Conservation (phyloP, 2,888 invertebrate species). For the Catocala nupta region DNA sequence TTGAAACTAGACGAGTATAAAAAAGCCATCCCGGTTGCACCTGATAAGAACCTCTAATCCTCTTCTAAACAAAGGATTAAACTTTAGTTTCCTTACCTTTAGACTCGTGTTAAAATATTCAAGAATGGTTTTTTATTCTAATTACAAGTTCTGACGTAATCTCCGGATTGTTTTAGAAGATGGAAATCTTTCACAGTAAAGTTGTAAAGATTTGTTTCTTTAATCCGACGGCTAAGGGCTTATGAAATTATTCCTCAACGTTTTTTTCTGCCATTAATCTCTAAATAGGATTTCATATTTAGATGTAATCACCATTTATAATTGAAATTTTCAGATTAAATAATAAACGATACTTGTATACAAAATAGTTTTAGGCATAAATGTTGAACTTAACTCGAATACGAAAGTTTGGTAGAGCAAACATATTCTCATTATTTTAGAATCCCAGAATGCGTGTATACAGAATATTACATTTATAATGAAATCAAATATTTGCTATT, state of each 20-base stretch:
- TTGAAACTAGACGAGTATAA: conserved; percentile 81
- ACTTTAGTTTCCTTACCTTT: conserved; percentile 58
- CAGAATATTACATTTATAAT: background rate
- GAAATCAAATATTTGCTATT: background rate
- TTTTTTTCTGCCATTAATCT: background rate
- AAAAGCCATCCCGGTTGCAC: conserved; percentile 64
- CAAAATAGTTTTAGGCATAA: no score
- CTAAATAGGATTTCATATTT: conserved; percentile 10
- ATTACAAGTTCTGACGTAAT: conserved; percentile 77
- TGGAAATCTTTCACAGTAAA: conserved; percentile 64
- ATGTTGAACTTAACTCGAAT: no score
- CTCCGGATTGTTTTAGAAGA: conserved; percentile 67
- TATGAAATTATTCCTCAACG: conserved; percentile 42
- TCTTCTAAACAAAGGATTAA: conserved; percentile 77
- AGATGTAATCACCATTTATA: background rate
- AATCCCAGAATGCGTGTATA: no score
- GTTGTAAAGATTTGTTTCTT: conserved; percentile 55
- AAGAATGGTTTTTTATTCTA: conserved; percentile 60
- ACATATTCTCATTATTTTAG: background rate
- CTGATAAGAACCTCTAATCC: conserved; percentile 76
- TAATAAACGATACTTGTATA: no score
- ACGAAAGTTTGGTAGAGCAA: background rate
- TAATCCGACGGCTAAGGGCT: conserved; percentile 49
- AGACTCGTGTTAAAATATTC: conserved; percentile 64
- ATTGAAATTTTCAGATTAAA: no score